Evolutionary conservation across 2,797 vertebrate genomes (phyloP).

Genomic region (Alosa sapidissima): DNA sequence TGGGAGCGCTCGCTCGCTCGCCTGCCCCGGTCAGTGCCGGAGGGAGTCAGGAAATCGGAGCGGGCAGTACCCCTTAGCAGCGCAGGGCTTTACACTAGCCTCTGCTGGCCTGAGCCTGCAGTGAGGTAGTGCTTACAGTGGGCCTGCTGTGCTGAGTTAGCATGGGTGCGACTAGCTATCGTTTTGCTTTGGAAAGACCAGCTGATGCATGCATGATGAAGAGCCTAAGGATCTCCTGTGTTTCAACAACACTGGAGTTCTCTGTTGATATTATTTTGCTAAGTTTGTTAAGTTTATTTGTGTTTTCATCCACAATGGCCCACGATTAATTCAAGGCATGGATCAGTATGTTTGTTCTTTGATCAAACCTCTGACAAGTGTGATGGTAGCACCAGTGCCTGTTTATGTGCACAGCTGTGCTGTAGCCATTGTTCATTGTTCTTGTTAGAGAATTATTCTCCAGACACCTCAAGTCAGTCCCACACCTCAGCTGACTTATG

Average conservation of each 20-base stretch:
- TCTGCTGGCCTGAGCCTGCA: background rate
- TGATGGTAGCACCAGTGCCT: background rate
- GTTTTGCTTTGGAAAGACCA: background rate
- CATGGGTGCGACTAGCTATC: background rate
- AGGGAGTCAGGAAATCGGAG: background rate
- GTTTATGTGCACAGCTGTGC: background rate
- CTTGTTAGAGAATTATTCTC: background rate
- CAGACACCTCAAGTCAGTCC: background rate
- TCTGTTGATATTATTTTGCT: background rate
- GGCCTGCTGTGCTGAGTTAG: background rate
- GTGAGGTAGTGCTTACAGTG: background rate
- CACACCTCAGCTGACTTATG: background rate
- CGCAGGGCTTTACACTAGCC: conserved; percentile 1
- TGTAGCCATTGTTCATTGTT: background rate
- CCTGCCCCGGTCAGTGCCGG: background rate
- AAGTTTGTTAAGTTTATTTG: background rate
- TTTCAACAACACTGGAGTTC: background rate
- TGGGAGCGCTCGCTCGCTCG: conserved; percentile 27
- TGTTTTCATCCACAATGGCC: background rate
- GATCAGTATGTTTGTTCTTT: background rate
- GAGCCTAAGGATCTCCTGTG: background rate
- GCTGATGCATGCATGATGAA: background rate
- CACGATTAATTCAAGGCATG: background rate
- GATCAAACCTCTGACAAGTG: background rate
- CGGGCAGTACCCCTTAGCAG: background rate